Evolutionary conservation across 2,113 vertebrate genomes (phyloP).

Genomic region (Oncorhynchus masou): DNA sequence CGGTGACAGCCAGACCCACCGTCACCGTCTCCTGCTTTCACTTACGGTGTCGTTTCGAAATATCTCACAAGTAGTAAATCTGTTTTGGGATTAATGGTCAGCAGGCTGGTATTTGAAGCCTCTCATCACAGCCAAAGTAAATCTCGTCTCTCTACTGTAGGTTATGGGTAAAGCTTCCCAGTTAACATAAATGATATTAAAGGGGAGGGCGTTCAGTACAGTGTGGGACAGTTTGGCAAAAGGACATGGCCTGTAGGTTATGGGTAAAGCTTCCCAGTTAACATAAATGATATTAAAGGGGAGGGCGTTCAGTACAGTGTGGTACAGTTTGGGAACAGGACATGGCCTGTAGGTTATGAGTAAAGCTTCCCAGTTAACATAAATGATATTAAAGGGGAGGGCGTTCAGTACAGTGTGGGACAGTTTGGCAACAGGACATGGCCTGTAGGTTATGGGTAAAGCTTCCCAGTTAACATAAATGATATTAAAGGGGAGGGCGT

Average conservation of each 20-base stretch:
- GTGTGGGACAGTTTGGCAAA: slow-evolving; percentile 8
- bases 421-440: slow-evolving; percentile 13
- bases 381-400: slow-evolving; percentile 32
- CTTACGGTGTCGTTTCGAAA: slow-evolving; percentile 52
- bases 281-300: slow-evolving; percentile 40
- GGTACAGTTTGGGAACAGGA: slow-evolving; percentile 13
- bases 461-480: slow-evolving; percentile 41
- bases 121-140: slow-evolving; percentile 46
- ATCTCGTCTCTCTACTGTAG: slow-evolving; percentile 28
- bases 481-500: slow-evolving; percentile 30
- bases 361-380: too few species aligned
- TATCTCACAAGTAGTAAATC: slow-evolving; percentile 58
- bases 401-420: slow-evolving; percentile 15
- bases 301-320: slow-evolving; percentile 12
- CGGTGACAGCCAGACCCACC: slow-evolving; percentile 38
- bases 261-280: too few species aligned
- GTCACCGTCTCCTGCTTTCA: slow-evolving; percentile 47
- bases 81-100: slow-evolving; percentile 62
- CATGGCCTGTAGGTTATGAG: too few species aligned
- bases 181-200: slow-evolving; percentile 41
- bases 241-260: too few species aligned
- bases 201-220: slow-evolving; percentile 20
- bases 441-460: too few species aligned
- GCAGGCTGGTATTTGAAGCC: slow-evolving; percentile 41
- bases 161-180: slow-evolving; percentile 25